Evolutionary conservation across 92 coral and sea anemone genomes (phyloP), one percentile per base, ranked within the genome.

Genomic region (Epizoanthus rinbou): DNA sequence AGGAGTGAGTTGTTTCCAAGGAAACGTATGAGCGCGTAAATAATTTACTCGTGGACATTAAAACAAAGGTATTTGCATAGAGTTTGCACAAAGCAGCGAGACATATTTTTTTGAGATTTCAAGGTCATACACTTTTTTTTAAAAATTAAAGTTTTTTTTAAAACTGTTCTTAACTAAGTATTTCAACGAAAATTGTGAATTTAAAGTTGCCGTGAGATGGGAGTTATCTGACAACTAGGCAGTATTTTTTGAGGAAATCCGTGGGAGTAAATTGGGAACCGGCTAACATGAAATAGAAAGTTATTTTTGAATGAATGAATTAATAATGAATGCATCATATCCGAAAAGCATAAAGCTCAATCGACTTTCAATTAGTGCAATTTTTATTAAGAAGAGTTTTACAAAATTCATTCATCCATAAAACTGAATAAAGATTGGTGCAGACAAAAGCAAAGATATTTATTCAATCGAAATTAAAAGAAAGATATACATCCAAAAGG

Each of bases 231-330:
- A 50, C 1, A 13, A 50, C 13, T 9, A 50, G 14, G 2, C 54
- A 50, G 14, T 3, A 3, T 39, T 8, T 39, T 8, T 22, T 5
- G 6, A 41, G 82, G 71, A 78, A 78, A 43, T 41, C 43, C 82
- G 82, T 78, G 82, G 71, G 82, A 62, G 66, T 60, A 59, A 37
- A 3, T 57, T 78, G 70, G 71, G 82, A 53, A 37, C 9, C 14
- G 15, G 15, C 16, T 0, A 11, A 50, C 54, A 9, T 11, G 54
- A 11, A 10, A 50, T 50, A 50, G 10, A 50, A 50, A 13, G 0
- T 50, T 9, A 9, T 50, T 50, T 50, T 47, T 47, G n/a, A n/a
- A n/a, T n/a, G 16, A 50, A 23, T 18, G 76, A 41, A 41, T 74
- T 2, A 74, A 74, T 74, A 74, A 74, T 54, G 28, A 28, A 74